Evolutionary conservation across 2,797 vertebrate species (phyloP), one percentile per base, ranked within the genome.

Genomic region (Anguilla pacifica): DNA sequence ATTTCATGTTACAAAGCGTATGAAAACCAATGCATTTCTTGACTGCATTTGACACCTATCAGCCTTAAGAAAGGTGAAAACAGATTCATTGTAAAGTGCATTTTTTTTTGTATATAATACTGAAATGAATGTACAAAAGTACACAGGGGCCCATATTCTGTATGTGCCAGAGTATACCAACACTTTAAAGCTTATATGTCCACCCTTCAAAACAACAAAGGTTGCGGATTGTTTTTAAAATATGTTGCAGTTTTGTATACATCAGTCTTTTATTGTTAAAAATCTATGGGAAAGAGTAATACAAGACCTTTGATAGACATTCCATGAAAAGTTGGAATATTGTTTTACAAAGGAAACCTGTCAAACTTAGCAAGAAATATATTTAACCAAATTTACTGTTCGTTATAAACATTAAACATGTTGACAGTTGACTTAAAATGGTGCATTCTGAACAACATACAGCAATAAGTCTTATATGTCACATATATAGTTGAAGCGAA

Each of bases 371-470:
- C 82, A 87, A 67, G 86, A 82, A 83, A 87, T 51, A 85, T 77
- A 87, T 74, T 77, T 85, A 77, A 51, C 49, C 86, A 84, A 84
- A 90, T 87, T 94, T 93, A 94, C 15, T 94, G 95, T 96, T 95
- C 95, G 94, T 94, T 93, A 96, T 92, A 95, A 94, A 94, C 94
- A 94, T 94, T 91, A 93, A 95, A 95, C 93, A 88, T 90, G 93
- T 91, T 92, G 94, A 95, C 93, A 95, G 95, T 95, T 96, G 72
- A 77, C 72, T 35, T 79, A 79, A 72, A 79, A 79, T 25, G 74
- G 35, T 43, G 39, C 35, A 79, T 7, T 46, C 22, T 46, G 95
- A 95, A 94, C 91, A 93, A 92, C 94, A 96, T 95, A 95, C 95
- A 46, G 39, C 57, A n/a, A 17, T 59, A 59, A 28, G 77, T 72